Conservation (phyloP, 1,140 invertebrate genomes). For the Brachionus asplanchnoidis region DNA sequence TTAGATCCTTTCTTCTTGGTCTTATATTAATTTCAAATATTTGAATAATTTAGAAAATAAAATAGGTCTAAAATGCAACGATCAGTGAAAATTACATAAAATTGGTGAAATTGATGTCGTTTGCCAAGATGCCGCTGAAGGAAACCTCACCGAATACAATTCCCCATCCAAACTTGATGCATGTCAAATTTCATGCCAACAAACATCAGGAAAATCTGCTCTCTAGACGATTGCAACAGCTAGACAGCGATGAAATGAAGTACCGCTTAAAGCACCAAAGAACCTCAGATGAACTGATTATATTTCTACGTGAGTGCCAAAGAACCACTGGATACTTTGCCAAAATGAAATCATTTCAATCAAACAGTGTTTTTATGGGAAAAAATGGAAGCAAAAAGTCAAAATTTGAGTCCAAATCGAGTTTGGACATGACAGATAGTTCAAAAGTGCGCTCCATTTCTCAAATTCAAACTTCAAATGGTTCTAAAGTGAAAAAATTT, state of each 20-base stretch:
- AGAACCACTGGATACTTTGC: conserved; percentile 34
- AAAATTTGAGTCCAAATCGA: neutral
- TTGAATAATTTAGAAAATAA: neutral
- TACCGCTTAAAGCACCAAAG: conserved; percentile 12
- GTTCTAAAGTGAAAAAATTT: neutral
- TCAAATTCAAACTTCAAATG: neutral
- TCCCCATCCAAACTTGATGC: conserved; percentile 23
- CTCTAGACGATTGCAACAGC: neutral
- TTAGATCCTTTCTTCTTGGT: neutral
- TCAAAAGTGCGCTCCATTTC: neutral
- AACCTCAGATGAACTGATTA: conserved; percentile 21
- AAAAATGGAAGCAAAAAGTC: neutral
- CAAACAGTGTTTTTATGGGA: neutral
- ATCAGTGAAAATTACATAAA: neutral
- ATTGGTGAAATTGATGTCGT: neutral
- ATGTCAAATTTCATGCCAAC: conserved; percentile 39
- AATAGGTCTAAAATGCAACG: neutral
- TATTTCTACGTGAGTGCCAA: conserved; percentile 29
- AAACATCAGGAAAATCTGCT: conserved; percentile 35
- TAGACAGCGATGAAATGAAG: conserved; percentile 31
- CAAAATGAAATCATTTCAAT: conserved; percentile 21
- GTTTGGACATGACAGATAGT: neutral
- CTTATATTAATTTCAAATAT: neutral
- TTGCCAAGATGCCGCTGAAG: neutral
- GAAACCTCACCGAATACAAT: neutral